Evolutionary conservation across 2,113 vertebrate species (phyloP).

Genomic region (Vanacampus margaritifer): DNA sequence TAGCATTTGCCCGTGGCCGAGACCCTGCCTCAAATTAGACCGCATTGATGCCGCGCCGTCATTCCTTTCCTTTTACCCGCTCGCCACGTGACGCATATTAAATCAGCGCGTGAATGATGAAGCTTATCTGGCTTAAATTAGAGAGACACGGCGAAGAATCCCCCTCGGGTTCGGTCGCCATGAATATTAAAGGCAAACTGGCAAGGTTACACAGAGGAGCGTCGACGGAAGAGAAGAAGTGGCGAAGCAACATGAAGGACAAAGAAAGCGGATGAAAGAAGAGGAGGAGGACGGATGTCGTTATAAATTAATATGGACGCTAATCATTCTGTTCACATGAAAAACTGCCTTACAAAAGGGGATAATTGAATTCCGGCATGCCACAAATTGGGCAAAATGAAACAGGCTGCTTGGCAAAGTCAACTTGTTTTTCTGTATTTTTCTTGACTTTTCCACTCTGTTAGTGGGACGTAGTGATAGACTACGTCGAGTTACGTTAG

Average conservation of each 20-base stretch:
- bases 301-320: slow-evolving; percentile 36
- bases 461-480: neutral
- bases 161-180: slow-evolving; percentile 54
- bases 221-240: slow-evolving; percentile 15
- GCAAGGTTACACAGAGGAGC: slow-evolving; percentile 41
- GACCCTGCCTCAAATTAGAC: slow-evolving; percentile 32
- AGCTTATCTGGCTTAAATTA: slow-evolving; percentile 64
- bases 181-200: slow-evolving; percentile 67
- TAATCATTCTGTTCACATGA: slow-evolving; percentile 47
- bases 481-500: neutral
- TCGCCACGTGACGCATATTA: slow-evolving; percentile 52
- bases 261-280: slow-evolving; percentile 20
- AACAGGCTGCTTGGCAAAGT: neutral
- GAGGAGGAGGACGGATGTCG: slow-evolving; percentile 26
- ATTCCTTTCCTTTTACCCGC: neutral
- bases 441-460: neutral
- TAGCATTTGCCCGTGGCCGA: slow-evolving; percentile 8
- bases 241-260: slow-evolving; percentile 36
- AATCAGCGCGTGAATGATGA: slow-evolving; percentile 61
- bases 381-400: neutral
- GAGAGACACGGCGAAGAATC: slow-evolving; percentile 52
- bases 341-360: slow-evolving; percentile 33
- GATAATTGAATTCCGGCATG: slow-evolving; percentile 37
- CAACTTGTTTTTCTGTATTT: neutral
- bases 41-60: neutral